Percentiles rank a stretch among this genome's conserved stretches.
Evolutionary conservation across 2,888 invertebrate genomes (phyloP).

Genomic region (Bugula neritina): DNA sequence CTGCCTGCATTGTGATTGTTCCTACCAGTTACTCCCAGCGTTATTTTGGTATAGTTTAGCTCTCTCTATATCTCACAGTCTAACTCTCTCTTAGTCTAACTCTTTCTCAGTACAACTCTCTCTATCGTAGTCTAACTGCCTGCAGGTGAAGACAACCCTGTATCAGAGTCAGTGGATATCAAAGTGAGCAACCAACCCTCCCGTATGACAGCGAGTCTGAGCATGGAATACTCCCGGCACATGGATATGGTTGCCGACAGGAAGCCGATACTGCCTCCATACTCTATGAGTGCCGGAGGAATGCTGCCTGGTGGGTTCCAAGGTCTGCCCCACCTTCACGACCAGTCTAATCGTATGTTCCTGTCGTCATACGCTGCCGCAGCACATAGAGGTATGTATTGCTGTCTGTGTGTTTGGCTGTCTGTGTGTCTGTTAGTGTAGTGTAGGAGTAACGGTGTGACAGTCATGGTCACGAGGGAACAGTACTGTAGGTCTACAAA

Average conservation of each 20-base stretch:
- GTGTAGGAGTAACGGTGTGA: no score
- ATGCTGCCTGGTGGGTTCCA: background rate
- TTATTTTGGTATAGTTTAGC: no score
- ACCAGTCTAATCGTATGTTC: background rate
- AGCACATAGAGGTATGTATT: constrained; percentile 11
- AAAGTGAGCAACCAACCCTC: no score
- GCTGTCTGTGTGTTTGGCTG: background rate
- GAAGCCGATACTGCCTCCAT: constrained; percentile 7
- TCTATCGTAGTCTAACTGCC: no score
- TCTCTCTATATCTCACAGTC: no score
- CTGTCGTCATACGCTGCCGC: constrained; percentile 15
- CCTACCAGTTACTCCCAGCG: background rate
- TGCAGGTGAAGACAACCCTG: no score
- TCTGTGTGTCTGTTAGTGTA: background rate
- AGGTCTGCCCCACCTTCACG: background rate
- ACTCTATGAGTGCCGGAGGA: background rate
- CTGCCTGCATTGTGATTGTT: background rate
- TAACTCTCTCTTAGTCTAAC: no score
- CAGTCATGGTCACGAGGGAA: no score
- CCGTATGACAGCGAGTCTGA: no score
- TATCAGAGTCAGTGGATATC: no score
- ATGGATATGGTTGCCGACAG: background rate
- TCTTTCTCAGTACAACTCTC: no score
- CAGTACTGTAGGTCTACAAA: no score
- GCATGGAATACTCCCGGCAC: background rate